A percentile compares a stretch with the other conserved stretches of the same genome.
Conservation (phyloP, 2,113 vertebrate species). For the Plecturocebus donacophilus region DNA sequence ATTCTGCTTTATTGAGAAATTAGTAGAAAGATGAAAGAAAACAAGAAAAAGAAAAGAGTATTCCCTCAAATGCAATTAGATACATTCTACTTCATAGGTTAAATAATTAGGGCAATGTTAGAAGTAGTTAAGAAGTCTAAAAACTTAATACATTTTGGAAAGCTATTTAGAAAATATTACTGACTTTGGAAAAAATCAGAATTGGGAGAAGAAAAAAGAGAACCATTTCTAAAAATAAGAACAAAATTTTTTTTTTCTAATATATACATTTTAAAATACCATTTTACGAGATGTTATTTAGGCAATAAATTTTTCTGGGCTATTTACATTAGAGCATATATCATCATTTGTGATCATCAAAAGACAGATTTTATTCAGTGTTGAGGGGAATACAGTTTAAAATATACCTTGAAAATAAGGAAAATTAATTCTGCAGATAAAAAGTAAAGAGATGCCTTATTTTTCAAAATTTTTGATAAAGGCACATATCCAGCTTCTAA, state of each 20-base stretch:
- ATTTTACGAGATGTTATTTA: conserved; percentile 21
- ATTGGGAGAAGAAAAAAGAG: background rate
- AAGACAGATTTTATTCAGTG: background rate
- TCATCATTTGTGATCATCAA: background rate
- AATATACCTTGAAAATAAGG: background rate
- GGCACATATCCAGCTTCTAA: background rate
- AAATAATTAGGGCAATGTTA: conserved; percentile 30
- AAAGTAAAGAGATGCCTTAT: background rate
- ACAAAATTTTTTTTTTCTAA: background rate
- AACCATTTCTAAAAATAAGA: background rate
- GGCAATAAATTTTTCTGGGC: background rate
- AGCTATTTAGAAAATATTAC: background rate
- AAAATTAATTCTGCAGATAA: conserved; percentile 7
- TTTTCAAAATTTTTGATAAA: background rate
- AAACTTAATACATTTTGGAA: conserved; percentile 13
- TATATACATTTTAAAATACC: background rate
- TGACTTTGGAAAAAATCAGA: conserved; percentile 17
- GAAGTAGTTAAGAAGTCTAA: background rate
- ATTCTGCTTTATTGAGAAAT: conserved; percentile 23
- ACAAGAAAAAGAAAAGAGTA: background rate
- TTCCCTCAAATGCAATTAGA: background rate
- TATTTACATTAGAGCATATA: background rate
- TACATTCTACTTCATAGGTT: background rate
- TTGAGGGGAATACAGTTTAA: background rate
- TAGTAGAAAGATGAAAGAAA: background rate